Evolutionary conservation across 1,140 invertebrate species (phyloP).

Genomic region (Halesus radiatus): DNA sequence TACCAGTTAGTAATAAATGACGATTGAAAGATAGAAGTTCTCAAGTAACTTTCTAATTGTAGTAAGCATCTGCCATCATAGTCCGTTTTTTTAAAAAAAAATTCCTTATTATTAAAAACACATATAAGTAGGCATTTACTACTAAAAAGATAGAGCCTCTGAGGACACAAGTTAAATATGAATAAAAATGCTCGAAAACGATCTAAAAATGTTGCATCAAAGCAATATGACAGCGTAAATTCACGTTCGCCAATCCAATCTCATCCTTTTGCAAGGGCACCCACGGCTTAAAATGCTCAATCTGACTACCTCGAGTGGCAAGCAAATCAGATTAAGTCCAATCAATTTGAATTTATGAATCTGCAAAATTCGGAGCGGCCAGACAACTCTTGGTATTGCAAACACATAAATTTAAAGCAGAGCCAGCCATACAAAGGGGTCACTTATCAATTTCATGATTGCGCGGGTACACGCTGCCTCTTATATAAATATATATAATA

Average conservation of each 20-base stretch:
- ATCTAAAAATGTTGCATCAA: too few species aligned
- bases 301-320: constrained; percentile 55
- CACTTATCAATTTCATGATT: constrained; percentile 58
- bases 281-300: constrained; percentile 5
- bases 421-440: constrained; percentile 51
- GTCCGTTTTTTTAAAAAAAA: too few species aligned
- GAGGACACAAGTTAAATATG: too few species aligned
- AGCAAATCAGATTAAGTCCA: constrained; percentile 72
- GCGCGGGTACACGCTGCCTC: constrained; percentile 34
- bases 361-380: constrained; percentile 57
- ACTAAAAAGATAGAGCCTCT: too few species aligned
- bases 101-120: too few species aligned
- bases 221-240: too few species aligned
- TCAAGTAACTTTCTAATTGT: too few species aligned
- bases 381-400: constrained; percentile 1
- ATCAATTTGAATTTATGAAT: constrained; percentile 72
- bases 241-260: background rate
- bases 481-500: constrained; percentile 49
- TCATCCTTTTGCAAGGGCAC: background rate
- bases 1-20: too few species aligned
- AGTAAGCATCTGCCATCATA: too few species aligned
- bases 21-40: too few species aligned
- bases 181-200: too few species aligned
- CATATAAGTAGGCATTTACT: too few species aligned
- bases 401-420: constrained; percentile 45